phyloP scores from a whole-genome alignment of 2,113 vertebrate genomes.

The Pithys albifrons region DNA sequence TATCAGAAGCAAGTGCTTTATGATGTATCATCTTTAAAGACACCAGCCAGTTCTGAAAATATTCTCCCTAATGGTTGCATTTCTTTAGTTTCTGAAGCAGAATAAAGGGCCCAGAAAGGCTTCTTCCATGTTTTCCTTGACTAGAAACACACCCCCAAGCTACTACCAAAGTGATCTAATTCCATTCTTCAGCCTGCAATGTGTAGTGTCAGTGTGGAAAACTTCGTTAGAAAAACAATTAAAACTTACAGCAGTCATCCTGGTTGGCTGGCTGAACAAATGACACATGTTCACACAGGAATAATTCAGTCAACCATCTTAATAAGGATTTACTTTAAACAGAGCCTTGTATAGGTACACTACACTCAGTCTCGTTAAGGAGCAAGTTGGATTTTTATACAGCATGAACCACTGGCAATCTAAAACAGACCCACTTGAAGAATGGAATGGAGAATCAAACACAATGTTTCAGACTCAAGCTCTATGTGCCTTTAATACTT shows the following conservation, averaged over 20 bases:
- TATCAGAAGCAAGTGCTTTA: slow-evolving; percentile 17
- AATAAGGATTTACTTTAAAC: slow-evolving; percentile 72
- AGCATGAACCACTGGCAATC: slow-evolving; percentile 72
- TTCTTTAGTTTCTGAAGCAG: slow-evolving; percentile 24
- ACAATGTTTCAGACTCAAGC: slow-evolving; percentile 74
- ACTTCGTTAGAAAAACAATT: slow-evolving; percentile 36
- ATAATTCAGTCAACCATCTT: slow-evolving; percentile 68
- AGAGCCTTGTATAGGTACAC: slow-evolving; percentile 73
- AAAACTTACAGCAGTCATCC: slow-evolving; percentile 22
- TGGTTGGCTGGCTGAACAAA: slow-evolving; percentile 67
- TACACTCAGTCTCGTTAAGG: slow-evolving; percentile 70
- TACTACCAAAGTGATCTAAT: slow-evolving; percentile 10
- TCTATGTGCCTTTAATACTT: slow-evolving; percentile 80
- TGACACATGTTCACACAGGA: slow-evolving; percentile 63
- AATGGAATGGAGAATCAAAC: slow-evolving; percentile 75
- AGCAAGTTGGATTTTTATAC: slow-evolving; percentile 70
- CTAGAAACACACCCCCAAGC: neutral
- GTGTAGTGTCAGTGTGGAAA: neutral
- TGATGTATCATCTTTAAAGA: slow-evolving; percentile 11
- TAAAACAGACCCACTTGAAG: slow-evolving; percentile 72
- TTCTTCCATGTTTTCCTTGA: neutral
- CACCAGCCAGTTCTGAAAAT: slow-evolving; percentile 13
- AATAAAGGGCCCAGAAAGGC: neutral
- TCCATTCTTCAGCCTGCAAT: slow-evolving; percentile 10
- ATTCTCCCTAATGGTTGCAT: neutral